Evolutionary conservation across 2,113 vertebrate genomes (phyloP).

Genomic region (Amphiprion percula): DNA sequence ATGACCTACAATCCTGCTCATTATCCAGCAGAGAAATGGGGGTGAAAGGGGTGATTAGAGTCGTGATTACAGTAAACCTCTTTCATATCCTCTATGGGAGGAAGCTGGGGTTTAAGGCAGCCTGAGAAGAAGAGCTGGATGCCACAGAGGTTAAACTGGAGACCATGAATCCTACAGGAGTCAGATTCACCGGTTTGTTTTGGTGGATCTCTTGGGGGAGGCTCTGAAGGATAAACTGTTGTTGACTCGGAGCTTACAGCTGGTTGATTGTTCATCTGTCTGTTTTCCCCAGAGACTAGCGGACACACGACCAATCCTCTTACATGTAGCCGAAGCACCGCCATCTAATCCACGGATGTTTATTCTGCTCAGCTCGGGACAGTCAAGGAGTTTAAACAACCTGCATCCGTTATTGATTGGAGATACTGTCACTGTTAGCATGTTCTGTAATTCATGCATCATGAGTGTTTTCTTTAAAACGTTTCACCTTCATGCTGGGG

Average conservation of each 20-base stretch:
- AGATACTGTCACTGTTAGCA: neutral
- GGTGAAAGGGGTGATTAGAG: slow-evolving; percentile 61
- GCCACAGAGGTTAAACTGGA: neutral
- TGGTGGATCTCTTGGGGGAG: neutral
- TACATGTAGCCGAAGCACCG: slow-evolving; percentile 58
- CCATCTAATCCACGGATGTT: slow-evolving; percentile 49
- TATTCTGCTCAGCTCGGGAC: slow-evolving; percentile 14
- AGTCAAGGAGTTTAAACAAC: slow-evolving; percentile 3
- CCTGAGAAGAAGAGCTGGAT: neutral
- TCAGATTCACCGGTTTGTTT: neutral
- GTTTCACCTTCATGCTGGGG: too few relatives aligned
- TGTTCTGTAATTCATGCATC: too few relatives aligned
- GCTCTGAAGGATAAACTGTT: slow-evolving; percentile 38
- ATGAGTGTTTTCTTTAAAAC: too few relatives aligned
- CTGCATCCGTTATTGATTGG: neutral
- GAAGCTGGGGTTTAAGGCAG: slow-evolving; percentile 22
- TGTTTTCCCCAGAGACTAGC: slow-evolving; percentile 53
- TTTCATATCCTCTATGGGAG: slow-evolving; percentile 38
- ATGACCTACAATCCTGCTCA: slow-evolving; percentile 69
- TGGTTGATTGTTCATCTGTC: slow-evolving; percentile 72
- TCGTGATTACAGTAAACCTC: slow-evolving; percentile 64
- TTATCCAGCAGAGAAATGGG: slow-evolving; percentile 41
- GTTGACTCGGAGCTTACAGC: slow-evolving; percentile 64
- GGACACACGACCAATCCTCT: slow-evolving; percentile 72
- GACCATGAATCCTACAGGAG: neutral